These are phyloP conservation scores for Pterocles burchelli DNA, from an alignment of 2,113 vertebrate species.

Conservation along the genomic window DNA sequence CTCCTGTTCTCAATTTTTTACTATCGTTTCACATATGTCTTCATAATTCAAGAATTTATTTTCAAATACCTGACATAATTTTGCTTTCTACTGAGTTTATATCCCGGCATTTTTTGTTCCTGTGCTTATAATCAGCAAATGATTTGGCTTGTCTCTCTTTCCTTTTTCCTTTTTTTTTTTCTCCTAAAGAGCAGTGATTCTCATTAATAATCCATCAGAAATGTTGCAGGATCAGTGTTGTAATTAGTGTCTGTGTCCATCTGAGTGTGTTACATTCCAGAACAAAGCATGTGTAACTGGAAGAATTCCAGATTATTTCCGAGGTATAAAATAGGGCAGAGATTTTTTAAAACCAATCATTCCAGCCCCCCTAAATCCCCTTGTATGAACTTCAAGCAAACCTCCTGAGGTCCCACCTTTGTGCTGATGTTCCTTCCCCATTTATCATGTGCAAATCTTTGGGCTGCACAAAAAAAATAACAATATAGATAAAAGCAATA, in stretches of 20 bases:
- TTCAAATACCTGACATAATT: slow-evolving; percentile 6
- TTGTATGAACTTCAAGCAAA: not conserved
- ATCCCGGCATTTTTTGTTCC: not conserved
- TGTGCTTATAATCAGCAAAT: not conserved
- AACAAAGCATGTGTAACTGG: not conserved
- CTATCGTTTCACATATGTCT: not conserved
- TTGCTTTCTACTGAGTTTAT: not conserved
- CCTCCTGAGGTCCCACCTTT: not conserved
- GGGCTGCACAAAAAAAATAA: not conserved
- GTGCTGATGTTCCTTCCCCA: not conserved
- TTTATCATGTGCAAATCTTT: fast-evolving
- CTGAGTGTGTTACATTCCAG: not conserved
- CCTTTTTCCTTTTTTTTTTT: no score
- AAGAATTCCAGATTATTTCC: not conserved
- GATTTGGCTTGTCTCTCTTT: not conserved
- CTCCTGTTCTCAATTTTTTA: not conserved
- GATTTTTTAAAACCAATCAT: not conserved
- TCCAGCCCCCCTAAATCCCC: not conserved
- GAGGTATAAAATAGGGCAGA: not conserved
- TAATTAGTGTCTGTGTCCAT: slow-evolving; percentile 29
- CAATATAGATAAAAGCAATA: fast-evolving
- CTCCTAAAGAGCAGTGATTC: not conserved
- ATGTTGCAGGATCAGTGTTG: slow-evolving; percentile 7
- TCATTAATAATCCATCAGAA: slow-evolving; percentile 57
- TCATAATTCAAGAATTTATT: slow-evolving; percentile 25